These are phyloP conservation scores for Ochotona princeps DNA, from an alignment of 2,113 vertebrate genomes.

Conservation along the genomic window DNA sequence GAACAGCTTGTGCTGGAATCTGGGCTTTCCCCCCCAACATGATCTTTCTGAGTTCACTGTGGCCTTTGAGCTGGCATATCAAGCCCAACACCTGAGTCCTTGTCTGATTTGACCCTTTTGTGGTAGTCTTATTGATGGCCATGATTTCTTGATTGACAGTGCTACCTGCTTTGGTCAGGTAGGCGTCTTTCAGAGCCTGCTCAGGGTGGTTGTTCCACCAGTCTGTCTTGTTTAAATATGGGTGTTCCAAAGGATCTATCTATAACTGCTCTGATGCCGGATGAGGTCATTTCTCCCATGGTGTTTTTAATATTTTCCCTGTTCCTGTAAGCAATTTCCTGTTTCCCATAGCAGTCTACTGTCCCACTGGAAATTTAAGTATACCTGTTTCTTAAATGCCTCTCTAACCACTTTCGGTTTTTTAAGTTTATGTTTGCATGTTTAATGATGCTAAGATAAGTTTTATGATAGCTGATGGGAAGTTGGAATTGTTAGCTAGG, in stretches of 20 bases:
- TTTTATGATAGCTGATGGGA: neutral
- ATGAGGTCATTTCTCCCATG: neutral
- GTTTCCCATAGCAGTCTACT: constrained; percentile 22
- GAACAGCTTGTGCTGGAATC: neutral
- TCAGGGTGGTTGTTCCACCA: neutral
- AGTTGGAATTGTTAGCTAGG: neutral
- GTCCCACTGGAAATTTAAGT: neutral
- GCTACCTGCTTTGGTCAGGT: neutral
- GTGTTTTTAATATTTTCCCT: constrained; percentile 8
- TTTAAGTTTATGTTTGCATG: neutral
- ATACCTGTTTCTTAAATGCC: neutral
- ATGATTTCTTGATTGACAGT: neutral
- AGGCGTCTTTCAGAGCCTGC: neutral
- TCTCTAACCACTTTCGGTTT: neutral
- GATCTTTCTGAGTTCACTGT: neutral
- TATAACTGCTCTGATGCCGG: neutral
- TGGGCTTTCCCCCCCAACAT: neutral
- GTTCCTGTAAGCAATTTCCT: neutral
- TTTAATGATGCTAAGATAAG: neutral
- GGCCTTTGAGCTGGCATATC: neutral
- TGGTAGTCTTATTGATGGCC: neutral
- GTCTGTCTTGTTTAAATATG: neutral
- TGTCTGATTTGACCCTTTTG: neutral
- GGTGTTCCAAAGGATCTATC: neutral
- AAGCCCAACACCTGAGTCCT: neutral